Evolutionary conservation across 2,113 vertebrate species (phyloP).

Genomic region (Ptychochromis oligacanthus): DNA sequence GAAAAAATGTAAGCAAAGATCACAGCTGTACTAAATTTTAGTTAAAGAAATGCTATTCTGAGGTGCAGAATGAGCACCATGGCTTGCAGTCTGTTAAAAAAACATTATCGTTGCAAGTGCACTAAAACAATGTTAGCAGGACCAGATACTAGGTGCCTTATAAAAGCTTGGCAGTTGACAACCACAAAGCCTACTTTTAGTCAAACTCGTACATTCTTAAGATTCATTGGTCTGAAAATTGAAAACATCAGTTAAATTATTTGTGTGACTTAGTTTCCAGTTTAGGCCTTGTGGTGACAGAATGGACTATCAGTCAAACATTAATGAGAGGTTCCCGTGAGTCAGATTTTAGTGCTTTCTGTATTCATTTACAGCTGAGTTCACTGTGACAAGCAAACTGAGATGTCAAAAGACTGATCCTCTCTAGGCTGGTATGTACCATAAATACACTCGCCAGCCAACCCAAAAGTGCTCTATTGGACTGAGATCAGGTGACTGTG

Average conservation of each 20-base stretch:
- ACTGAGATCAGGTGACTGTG: neutral
- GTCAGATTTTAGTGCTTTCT: neutral
- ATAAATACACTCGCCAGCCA: neutral
- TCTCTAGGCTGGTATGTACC: neutral
- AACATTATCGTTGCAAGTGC: neutral
- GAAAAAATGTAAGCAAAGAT: neutral
- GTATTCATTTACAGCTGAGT: neutral
- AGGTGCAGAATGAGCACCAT: accelerated
- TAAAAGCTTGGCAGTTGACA: neutral
- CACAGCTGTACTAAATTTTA: neutral
- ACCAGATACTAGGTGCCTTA: neutral
- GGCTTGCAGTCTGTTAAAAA: neutral
- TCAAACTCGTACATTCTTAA: neutral
- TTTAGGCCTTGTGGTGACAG: neutral
- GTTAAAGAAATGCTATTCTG: neutral
- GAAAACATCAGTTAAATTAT: neutral
- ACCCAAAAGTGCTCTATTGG: neutral
- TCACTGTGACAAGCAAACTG: neutral
- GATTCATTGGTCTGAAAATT: neutral
- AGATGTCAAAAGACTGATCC: accelerated
- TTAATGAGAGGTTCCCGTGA: neutral
- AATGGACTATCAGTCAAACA: neutral
- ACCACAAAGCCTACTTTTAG: neutral
- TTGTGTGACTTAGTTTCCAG: accelerated
- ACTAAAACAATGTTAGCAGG: neutral